A percentile compares a stretch with the other conserved stretches of the same genome.
Conservation (phyloP, 2,888 invertebrate genomes). For the Athalia cordata region DNA sequence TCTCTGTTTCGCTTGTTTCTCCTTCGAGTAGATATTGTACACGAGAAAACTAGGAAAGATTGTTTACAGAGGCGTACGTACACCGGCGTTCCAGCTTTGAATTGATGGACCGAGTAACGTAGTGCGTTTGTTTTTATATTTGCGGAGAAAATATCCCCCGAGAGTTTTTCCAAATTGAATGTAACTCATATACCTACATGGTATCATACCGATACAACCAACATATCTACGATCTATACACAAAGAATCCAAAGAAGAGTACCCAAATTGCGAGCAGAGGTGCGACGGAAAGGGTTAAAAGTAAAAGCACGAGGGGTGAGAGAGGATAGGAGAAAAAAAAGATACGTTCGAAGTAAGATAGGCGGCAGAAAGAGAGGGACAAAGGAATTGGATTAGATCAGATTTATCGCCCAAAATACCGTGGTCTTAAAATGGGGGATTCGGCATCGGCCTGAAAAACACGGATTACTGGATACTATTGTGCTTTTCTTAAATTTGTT, state of each 20-base stretch:
- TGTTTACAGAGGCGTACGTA: neutral
- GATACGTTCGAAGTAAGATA: neutral
- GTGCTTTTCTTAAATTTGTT: slow-evolving; percentile 24
- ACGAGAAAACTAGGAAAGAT: too few species aligned
- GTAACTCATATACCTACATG: too few species aligned
- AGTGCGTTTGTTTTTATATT: neutral
- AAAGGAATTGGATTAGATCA: slow-evolving; percentile 32
- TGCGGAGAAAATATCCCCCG: neutral
- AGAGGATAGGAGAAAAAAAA: neutral
- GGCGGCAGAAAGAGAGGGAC: slow-evolving; percentile 6
- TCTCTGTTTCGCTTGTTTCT: too few species aligned
- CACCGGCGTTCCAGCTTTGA: neutral
- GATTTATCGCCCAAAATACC: slow-evolving; percentile 12
- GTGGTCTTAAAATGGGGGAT: slow-evolving; percentile 24
- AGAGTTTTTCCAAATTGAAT: neutral
- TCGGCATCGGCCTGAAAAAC: neutral
- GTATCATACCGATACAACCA: too few species aligned
- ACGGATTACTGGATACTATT: slow-evolving; percentile 23
- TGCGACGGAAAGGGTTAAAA: too few species aligned
- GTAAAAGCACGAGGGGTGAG: neutral
- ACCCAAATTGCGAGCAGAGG: too few species aligned
- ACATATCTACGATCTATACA: too few species aligned
- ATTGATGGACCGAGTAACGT: slow-evolving; percentile 17
- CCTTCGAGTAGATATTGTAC: too few species aligned
- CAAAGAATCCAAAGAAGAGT: too few species aligned